Percentiles rank a stretch among this genome's conserved stretches.
phyloP scores from a whole-genome alignment of 2,797 vertebrate species.

The Iguana delicatissima region DNA sequence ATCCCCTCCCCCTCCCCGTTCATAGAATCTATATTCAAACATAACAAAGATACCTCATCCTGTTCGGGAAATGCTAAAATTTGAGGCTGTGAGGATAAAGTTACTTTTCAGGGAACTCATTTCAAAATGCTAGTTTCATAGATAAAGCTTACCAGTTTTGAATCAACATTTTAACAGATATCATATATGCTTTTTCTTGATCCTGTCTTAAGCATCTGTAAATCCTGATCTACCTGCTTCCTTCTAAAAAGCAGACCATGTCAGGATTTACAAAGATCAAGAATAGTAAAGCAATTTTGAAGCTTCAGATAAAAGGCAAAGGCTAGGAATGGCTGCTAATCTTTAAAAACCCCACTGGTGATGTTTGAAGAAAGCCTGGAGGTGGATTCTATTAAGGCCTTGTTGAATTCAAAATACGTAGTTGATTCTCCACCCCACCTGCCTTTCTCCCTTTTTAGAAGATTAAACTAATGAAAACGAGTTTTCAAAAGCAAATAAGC shows the following conservation, averaged over 20 bases:
- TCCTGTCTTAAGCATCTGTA: neutral
- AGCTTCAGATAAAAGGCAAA: conserved; percentile 15
- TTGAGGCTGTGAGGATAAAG: accelerated
- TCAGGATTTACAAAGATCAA: conserved; percentile 30
- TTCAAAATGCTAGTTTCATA: conserved; percentile 5
- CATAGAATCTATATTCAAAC: neutral
- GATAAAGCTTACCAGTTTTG: neutral
- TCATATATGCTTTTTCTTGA: neutral
- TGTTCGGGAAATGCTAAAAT: neutral
- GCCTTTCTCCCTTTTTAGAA: neutral
- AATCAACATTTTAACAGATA: neutral
- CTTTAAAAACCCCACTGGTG: neutral
- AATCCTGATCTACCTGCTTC: neutral
- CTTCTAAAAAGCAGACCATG: conserved; percentile 13
- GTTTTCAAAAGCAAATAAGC: neutral
- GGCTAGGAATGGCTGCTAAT: conserved; percentile 14
- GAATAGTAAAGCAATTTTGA: conserved; percentile 54
- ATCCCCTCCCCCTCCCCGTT: neutral
- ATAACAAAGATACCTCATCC: neutral
- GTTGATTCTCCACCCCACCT: neutral
- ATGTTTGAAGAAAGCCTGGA: neutral
- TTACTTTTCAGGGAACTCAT: neutral
- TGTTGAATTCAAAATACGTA: neutral
- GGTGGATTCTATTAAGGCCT: neutral
- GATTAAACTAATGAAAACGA: neutral